Percentiles rank a stretch among this genome's conserved stretches.
phyloP scores from a whole-genome alignment of 2,113 vertebrate species.

The Brachyhypopomus occidentalis region DNA sequence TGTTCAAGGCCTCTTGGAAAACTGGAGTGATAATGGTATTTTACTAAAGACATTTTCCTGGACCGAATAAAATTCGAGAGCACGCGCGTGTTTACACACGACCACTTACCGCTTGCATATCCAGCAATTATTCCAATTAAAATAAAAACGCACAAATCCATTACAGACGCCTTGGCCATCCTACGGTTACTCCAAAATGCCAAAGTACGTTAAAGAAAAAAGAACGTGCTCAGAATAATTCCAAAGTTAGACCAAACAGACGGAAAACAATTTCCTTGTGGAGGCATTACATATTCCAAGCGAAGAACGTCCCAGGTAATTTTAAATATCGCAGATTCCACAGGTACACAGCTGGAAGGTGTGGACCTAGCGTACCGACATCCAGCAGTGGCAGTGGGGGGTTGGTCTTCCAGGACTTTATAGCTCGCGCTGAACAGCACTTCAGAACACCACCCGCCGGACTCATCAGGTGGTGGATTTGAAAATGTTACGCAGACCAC shows the following conservation, averaged over 20 bases:
- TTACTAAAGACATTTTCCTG: too few species aligned
- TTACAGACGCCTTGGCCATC: constrained; percentile 66
- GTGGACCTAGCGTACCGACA: not conserved
- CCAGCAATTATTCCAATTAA: constrained; percentile 64
- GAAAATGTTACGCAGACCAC: too few species aligned
- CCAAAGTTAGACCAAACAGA: not conserved
- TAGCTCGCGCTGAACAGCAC: too few species aligned
- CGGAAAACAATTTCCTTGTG: not conserved
- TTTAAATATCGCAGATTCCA: not conserved
- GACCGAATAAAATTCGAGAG: too few species aligned
- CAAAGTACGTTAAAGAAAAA: not conserved
- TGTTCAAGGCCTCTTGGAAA: too few species aligned
- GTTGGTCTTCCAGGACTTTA: not conserved
- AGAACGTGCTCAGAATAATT: not conserved
- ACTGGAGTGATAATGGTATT: too few species aligned
- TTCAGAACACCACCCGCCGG: too few species aligned
- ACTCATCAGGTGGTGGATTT: too few species aligned
- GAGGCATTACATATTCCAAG: constrained; percentile 16
- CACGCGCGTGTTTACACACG: not conserved
- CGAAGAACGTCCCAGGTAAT: not conserved
- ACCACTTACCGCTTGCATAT: constrained; percentile 67
- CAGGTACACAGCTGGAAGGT: not conserved
- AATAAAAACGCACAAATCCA: constrained; percentile 69
- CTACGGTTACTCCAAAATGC: constrained; percentile 38
- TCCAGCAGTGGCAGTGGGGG: not conserved